Conservation (phyloP, 2,113 vertebrate genomes). For the Pituophis catenifer region DNA sequence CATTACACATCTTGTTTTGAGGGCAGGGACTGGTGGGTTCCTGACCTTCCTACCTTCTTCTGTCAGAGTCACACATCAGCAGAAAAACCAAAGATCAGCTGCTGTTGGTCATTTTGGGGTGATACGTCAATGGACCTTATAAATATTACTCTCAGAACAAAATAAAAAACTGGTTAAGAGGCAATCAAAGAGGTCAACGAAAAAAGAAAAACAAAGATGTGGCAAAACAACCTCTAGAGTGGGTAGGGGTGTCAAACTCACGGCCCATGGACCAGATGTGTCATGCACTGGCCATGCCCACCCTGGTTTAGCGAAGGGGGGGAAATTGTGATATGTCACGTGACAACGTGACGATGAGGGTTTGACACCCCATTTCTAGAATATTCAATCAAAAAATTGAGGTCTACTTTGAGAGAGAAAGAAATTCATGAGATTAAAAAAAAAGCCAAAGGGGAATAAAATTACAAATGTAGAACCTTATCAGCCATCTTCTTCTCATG, state of each 20-base stretch:
- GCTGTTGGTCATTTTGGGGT: not conserved
- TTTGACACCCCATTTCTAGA: too few relatives aligned
- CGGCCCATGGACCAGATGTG: too few relatives aligned
- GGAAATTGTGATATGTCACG: too few relatives aligned
- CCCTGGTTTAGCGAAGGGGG: too few relatives aligned
- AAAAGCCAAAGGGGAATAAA: not conserved
- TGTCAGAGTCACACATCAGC: not conserved
- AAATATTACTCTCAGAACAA: not conserved
- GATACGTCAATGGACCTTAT: not conserved
- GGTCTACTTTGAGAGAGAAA: not conserved
- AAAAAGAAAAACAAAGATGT: not conserved
- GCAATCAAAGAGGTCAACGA: not conserved
- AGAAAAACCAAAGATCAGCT: not conserved
- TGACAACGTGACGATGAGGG: too few relatives aligned
- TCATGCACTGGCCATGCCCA: too few relatives aligned
- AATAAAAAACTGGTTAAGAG: not conserved
- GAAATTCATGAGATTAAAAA: not conserved
- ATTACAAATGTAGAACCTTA: not conserved
- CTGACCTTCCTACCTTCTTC: not conserved
- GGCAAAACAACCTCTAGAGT: not conserved
- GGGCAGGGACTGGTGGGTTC: not conserved
- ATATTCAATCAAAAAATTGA: not conserved
- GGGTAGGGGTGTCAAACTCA: too few relatives aligned
- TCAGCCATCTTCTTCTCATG: not conserved
- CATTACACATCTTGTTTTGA: not conserved